Conservation (phyloP, 2,797 vertebrate species). For the Etheostoma nigrum region DNA sequence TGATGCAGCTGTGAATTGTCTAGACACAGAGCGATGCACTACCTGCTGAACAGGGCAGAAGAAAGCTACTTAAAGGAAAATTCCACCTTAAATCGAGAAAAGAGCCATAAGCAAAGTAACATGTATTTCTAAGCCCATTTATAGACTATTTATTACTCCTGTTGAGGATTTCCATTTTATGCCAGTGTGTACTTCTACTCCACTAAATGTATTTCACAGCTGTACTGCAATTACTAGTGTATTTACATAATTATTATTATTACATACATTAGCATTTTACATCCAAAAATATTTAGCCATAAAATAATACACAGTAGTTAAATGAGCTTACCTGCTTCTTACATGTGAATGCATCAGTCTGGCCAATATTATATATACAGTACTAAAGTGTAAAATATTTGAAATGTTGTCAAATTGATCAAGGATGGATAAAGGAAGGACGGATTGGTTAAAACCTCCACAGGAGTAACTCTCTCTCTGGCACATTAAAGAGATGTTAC, state of each 20-base stretch:
- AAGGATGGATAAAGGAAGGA: constrained; percentile 14
- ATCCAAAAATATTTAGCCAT: not conserved
- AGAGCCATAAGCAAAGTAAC: not conserved
- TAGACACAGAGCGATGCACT: constrained; percentile 26
- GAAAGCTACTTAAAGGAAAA: not conserved
- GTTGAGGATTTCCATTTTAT: not conserved
- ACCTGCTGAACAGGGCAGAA: not conserved
- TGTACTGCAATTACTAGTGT: not conserved
- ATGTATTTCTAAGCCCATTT: not conserved
- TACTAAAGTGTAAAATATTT: not conserved
- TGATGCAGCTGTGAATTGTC: constrained; percentile 19
- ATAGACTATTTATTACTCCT: not conserved
- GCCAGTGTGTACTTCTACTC: not conserved
- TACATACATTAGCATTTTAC: not conserved
- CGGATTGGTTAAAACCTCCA: constrained; percentile 28
- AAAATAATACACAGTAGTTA: not conserved
- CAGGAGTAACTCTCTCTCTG: constrained; percentile 22
- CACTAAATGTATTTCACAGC: not conserved
- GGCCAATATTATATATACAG: not conserved
- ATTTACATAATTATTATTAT: too few species aligned
- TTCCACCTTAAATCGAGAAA: not conserved
- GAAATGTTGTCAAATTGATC: constrained; percentile 25
- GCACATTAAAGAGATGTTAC: constrained; percentile 59
- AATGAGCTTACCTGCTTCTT: not conserved
- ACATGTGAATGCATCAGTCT: not conserved